Base-by-base conservation (phyloP, 2,888 invertebrate species). In the Syritta pipiens region DNA sequence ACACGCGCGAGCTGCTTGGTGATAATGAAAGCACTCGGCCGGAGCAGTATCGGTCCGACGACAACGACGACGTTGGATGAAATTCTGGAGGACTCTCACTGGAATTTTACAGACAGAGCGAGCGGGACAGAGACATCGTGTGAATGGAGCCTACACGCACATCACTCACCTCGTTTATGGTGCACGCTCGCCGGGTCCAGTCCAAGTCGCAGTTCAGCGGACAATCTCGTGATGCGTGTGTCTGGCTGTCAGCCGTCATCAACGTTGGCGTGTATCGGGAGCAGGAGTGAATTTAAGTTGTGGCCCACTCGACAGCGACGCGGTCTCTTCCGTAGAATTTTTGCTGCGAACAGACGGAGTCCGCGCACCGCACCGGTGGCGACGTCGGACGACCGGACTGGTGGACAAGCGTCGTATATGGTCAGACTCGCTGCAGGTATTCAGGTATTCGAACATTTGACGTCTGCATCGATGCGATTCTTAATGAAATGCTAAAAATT, bases 401-500 rank as follows among this genome's bases (percentile, higher is more conserved):
- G 44, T 42, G 46, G 10, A n/a, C 12, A 7, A 17, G 6, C 57
- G 12, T 0, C 79, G 42, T 74, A 79, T 79, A 79, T 79, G 79
- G 79, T 62, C 74, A 79, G 74, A 74, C 79, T 63, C 67, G 79
- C 67, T 74, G 51, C 79, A 68, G 68, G 79, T 79, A 79, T 79
- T 67, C 74, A 68, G 74, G 79, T 62, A 79, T 79, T 68, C 79
- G 67, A 67, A 68, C 74, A 79, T 79, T 79, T 79, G 79, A 79
- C 79, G 79, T 79, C 79, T 79, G 79, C 79, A 79, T 79, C 79
- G 74, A 79, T 79, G 74, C 79, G 68, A 79, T 79, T 68, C 74
- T 79, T 79, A 79, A 79, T 79, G 79, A 79, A 79, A 79, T 79
- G 79, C 79, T 79, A 79, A 79, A 79, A 79, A 79, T 79, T 79